Percentiles rank a stretch among this genome's conserved stretches.
phyloP scores from a whole-genome alignment of 1,140 invertebrate genomes.

The Caenorhabditis tropicalis region DNA sequence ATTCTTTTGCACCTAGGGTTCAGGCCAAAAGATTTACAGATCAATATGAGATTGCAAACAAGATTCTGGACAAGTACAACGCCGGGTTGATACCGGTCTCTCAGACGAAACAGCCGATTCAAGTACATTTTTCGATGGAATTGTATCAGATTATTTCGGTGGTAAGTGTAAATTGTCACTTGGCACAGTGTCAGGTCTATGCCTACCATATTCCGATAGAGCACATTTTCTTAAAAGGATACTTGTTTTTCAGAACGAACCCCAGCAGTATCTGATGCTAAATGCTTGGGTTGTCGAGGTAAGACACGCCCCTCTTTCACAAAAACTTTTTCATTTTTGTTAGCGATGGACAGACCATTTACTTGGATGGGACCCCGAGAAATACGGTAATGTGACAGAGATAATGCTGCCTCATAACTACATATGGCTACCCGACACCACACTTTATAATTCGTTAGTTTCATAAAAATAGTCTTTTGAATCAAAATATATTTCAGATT shows the following conservation, averaged over 20 bases:
- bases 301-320: too few relatives aligned
- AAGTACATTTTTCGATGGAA: conserved; percentile 56
- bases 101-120: conserved; percentile 43
- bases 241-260: conserved; percentile 55
- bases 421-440: conserved; percentile 59
- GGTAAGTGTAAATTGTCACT: conserved; percentile 15
- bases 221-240: too few relatives aligned
- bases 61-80: conserved; percentile 44
- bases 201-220: too few relatives aligned
- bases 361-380: conserved; percentile 55
- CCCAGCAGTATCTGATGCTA: conserved; percentile 56
- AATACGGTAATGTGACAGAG: conserved; percentile 55
- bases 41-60: conserved; percentile 45
- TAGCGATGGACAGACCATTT: conserved; percentile 57
- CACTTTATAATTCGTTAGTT: conserved; percentile 56
- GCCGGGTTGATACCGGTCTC: conserved; percentile 32
- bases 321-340: not conserved
- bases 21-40: conserved; percentile 20
- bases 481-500: conserved; percentile 28
- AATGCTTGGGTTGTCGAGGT: conserved; percentile 59
- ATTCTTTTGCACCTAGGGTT: too few relatives aligned
- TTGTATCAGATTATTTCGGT: conserved; percentile 54
- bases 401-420: conserved; percentile 55
- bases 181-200: not conserved
- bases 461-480: not conserved